These are phyloP conservation scores for Panthera tigris DNA, from an alignment of 2,113 vertebrate species.

Conservation along the genomic window DNA sequence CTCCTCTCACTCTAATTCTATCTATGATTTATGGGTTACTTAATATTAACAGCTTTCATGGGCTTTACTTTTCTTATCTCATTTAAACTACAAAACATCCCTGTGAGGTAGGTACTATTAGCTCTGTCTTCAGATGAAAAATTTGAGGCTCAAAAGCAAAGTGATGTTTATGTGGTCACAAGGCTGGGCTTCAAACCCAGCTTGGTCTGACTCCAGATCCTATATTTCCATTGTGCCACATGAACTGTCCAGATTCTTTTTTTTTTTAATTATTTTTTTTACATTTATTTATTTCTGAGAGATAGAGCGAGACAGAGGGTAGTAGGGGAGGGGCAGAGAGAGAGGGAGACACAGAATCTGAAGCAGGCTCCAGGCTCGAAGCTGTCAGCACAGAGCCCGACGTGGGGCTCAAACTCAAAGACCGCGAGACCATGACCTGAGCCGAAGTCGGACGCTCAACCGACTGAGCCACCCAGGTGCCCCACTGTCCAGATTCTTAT, in stretches of 20 bases:
- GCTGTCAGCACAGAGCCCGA: too few relatives aligned
- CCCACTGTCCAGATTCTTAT: not conserved
- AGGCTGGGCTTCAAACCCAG: not conserved
- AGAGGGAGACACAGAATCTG: too few relatives aligned
- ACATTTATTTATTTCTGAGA: too few relatives aligned
- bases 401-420: too few relatives aligned
- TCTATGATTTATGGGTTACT: not conserved
- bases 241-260: not conserved
- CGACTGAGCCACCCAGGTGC: too few relatives aligned
- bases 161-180: not conserved
- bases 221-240: not conserved
- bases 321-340: too few relatives aligned
- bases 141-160: not conserved
- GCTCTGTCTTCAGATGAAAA: conserved; percentile 6
- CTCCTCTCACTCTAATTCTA: not conserved
- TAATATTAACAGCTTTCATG: not conserved
- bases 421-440: too few relatives aligned
- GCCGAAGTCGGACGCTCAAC: too few relatives aligned
- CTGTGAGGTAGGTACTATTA: not conserved
- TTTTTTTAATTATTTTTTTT: too few relatives aligned
- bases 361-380: too few relatives aligned
- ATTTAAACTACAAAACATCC: not conserved
- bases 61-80: conserved; percentile 1
- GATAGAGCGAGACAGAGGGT: too few relatives aligned
- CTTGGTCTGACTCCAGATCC: not conserved